These are phyloP conservation scores for Sphaeramia orbicularis DNA, from an alignment of 2,797 vertebrate species.

Conservation along the genomic window DNA sequence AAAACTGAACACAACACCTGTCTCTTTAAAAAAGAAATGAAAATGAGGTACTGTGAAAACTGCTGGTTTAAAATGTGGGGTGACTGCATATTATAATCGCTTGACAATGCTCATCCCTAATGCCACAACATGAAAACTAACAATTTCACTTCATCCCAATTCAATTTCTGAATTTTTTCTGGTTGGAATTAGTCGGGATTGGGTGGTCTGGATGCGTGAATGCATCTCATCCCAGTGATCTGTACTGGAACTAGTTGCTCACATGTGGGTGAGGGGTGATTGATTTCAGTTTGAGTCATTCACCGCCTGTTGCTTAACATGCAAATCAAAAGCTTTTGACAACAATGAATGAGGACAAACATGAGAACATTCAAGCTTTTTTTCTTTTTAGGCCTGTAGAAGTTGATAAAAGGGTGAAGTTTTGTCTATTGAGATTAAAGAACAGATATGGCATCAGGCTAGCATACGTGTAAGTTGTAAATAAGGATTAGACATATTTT, in stretches of 20 bases:
- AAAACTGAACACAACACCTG: too few species aligned
- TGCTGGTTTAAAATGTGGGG: too few species aligned
- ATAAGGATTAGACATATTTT: too few species aligned
- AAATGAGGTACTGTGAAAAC: too few species aligned
- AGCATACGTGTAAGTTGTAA: too few species aligned
- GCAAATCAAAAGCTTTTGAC: slow-evolving; percentile 28
- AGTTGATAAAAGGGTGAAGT: slow-evolving; percentile 20
- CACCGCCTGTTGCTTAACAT: slow-evolving; percentile 11
- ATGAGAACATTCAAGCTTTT: slow-evolving; percentile 9
- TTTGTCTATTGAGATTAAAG: not conserved
- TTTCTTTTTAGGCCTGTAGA: slow-evolving; percentile 2
- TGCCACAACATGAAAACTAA: too few species aligned
- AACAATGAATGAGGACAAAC: slow-evolving; percentile 5
- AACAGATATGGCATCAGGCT: too few species aligned
- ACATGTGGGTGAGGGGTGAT: slow-evolving; percentile 7
- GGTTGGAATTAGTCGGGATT: slow-evolving; percentile 5
- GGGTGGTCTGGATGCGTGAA: slow-evolving; percentile 17
- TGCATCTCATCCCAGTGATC: not conserved
- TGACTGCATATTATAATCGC: too few species aligned
- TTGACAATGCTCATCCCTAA: too few species aligned
- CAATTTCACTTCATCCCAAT: too few species aligned
- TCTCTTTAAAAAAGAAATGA: too few species aligned
- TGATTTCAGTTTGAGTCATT: slow-evolving; percentile 35
- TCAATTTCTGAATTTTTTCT: too few species aligned
- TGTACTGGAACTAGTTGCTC: slow-evolving; percentile 6